Evolutionary conservation across 2,113 vertebrate species (phyloP).

Genomic region (Dromiciops gliroides): DNA sequence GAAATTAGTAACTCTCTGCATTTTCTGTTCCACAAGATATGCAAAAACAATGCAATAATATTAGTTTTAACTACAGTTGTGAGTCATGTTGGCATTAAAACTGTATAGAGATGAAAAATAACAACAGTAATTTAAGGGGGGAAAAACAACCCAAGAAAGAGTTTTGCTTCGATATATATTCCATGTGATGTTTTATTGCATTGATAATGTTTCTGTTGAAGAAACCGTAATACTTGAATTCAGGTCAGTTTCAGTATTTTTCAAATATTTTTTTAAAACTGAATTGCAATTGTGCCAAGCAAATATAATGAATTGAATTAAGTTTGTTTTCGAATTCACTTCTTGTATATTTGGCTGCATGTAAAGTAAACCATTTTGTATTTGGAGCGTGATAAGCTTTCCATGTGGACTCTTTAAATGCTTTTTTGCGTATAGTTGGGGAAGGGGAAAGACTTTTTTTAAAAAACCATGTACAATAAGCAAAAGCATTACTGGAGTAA

Average conservation of each 20-base stretch:
- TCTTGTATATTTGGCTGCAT: conserved; percentile 92
- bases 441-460: conserved; percentile 80
- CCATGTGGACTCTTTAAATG: conserved; percentile 87
- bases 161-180: conserved; percentile 87
- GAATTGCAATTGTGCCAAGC: conserved; percentile 90
- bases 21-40: conserved; percentile 98
- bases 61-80: conserved; percentile 87
- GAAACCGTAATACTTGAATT: conserved; percentile 98
- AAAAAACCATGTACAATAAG: conserved; percentile 85
- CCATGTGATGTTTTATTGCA: conserved; percentile 90
- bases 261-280: conserved; percentile 90
- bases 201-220: conserved; percentile 92
- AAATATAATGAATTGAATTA: conserved; percentile 85
- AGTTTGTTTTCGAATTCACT: conserved; percentile 88
- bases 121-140: conserved; percentile 68
- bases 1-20: conserved; percentile 88
- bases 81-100: conserved; percentile 87
- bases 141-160: conserved; percentile 79
- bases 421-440: conserved; percentile 85
- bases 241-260: conserved; percentile 95
- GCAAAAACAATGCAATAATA: conserved; percentile 99
- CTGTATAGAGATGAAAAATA: conserved; percentile 86
- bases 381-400: conserved; percentile 90
- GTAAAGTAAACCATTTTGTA: conserved; percentile 92
- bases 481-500: conserved; percentile 82